phyloP scores from a whole-genome alignment of 2,113 vertebrate genomes.

The Xenotilapia longispinis region DNA sequence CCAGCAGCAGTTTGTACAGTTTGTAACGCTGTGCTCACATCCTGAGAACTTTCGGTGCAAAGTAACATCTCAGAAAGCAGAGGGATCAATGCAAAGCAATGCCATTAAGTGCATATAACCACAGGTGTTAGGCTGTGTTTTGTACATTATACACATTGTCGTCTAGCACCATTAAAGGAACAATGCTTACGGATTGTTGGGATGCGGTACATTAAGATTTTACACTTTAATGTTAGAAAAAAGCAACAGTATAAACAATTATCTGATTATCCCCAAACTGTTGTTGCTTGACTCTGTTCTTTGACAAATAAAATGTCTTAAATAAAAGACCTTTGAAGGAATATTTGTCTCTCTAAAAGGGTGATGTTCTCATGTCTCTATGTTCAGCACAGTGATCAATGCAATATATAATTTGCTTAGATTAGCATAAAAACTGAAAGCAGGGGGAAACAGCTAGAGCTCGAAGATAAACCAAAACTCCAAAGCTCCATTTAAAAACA shows the following conservation, averaged over 20 bases:
- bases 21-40: slow-evolving; percentile 56
- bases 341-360: neutral
- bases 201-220: neutral
- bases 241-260: neutral
- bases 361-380: neutral
- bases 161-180: neutral
- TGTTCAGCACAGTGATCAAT: neutral
- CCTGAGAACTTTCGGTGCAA: slow-evolving; percentile 39
- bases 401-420: neutral
- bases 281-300: neutral
- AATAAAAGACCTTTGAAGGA: slow-evolving; percentile 5
- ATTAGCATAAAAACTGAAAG: neutral
- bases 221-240: neutral
- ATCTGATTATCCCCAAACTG: neutral
- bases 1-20: slow-evolving; percentile 66
- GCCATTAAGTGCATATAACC: slow-evolving; percentile 28
- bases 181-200: neutral
- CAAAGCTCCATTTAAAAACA: neutral
- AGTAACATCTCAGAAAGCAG: slow-evolving; percentile 16
- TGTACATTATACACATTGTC: slow-evolving; percentile 27
- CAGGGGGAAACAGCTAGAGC: neutral
- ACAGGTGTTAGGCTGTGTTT: slow-evolving; percentile 6
- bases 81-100: neutral
- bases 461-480: neutral
- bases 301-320: slow-evolving; percentile 4